Evolutionary conservation across 53 echinoderm and acorn worm genomes (phyloP).

Genomic region (Echinometra lucunter): DNA sequence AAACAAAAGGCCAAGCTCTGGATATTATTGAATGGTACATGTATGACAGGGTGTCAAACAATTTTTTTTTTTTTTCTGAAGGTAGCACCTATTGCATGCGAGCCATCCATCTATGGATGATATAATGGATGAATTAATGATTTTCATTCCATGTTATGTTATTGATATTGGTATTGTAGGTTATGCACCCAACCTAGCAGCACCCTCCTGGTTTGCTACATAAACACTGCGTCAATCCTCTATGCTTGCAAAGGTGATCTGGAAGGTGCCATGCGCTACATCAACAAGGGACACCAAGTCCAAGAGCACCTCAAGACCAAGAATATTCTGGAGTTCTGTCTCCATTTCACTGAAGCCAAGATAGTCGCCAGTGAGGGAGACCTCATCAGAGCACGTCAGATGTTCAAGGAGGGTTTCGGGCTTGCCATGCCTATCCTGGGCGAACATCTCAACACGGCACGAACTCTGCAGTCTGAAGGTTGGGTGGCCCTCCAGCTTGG

Average conservation of each 20-base stretch:
- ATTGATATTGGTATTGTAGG: neutral
- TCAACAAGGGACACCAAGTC: slow-evolving; percentile 26
- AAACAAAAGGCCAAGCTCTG: no score
- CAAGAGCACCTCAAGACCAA: slow-evolving; percentile 60
- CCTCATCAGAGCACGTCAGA: slow-evolving; percentile 31
- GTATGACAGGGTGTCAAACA: no score
- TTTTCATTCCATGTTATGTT: no score
- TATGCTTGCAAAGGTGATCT: neutral
- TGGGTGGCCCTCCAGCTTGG: slow-evolving; percentile 49
- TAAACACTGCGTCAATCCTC: neutral
- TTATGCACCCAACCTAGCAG: slow-evolving; percentile 62
- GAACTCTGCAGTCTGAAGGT: slow-evolving; percentile 57
- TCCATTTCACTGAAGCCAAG: slow-evolving; percentile 48
- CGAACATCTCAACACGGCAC: slow-evolving; percentile 62
- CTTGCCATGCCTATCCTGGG: slow-evolving; percentile 51
- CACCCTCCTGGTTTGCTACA: slow-evolving; percentile 55
- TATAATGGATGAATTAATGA: no score
- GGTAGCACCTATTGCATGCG: no score
- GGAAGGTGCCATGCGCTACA: neutral
- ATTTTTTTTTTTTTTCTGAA: no score
- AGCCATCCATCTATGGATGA: no score
- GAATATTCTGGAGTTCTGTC: slow-evolving; percentile 57
- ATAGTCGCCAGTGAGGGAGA: slow-evolving; percentile 16
- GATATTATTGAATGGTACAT: no score
- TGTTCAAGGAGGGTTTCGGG: slow-evolving; percentile 24